Conservation (phyloP, 30 jellyfish, hydroid and myxozoan genomes). For the Turritopsis rubra region DNA sequence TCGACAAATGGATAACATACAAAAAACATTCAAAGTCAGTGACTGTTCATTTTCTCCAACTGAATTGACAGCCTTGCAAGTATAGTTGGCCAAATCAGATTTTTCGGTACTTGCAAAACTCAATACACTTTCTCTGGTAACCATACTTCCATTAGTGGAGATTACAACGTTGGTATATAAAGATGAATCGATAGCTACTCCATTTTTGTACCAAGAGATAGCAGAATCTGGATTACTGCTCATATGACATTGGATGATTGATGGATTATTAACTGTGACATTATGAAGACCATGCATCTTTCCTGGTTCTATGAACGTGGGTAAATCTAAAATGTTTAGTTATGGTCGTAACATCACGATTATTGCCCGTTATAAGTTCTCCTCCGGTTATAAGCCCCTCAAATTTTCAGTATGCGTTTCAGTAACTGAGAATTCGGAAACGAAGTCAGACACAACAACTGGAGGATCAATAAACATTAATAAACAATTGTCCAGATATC, state of each 20-base stretch:
- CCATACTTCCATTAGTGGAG: background rate
- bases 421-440: background rate
- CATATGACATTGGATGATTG: background rate
- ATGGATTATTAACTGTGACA: background rate
- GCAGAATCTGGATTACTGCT: slow-evolving; percentile 14
- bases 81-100: slow-evolving; percentile 10
- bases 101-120: slow-evolving; percentile 1
- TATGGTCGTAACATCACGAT: no score
- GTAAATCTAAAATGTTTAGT: slow-evolving; percentile 15
- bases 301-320: slow-evolving; percentile 12
- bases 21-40: slow-evolving; percentile 8
- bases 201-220: background rate
- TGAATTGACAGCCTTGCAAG: slow-evolving; percentile 10
- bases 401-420: background rate
- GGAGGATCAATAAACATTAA: slow-evolving; percentile 8
- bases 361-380: no score
- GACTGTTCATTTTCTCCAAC: background rate
- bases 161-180: background rate
- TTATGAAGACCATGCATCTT: background rate
- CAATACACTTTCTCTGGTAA: background rate
- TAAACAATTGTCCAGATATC: no score
- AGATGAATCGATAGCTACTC: slow-evolving; percentile 4
- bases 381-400: no score
- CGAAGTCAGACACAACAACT: background rate
- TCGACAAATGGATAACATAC: background rate